A percentile compares a stretch with the other conserved stretches of the same genome.
phyloP scores from a whole-genome alignment of 2,888 invertebrate genomes.

The Amphipyra berbera region DNA sequence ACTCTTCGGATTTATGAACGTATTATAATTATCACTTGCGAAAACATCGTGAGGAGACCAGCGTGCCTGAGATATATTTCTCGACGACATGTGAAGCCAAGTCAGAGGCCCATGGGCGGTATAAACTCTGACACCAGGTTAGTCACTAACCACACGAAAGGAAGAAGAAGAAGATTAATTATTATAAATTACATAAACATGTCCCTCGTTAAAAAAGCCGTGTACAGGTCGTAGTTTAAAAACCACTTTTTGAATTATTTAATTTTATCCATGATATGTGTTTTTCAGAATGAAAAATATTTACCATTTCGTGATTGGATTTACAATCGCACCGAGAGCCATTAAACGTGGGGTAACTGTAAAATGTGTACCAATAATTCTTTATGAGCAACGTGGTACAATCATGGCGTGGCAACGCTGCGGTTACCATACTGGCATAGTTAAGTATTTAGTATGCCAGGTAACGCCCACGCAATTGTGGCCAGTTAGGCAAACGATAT shows the following conservation, averaged over 20 bases:
- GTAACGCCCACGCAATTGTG: neutral
- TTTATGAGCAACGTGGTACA: conserved; percentile 10
- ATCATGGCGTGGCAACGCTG: conserved; percentile 2
- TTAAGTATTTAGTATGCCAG: neutral
- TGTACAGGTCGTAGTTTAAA: no score
- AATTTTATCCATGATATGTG: neutral
- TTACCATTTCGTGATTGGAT: neutral
- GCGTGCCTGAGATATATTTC: no score
- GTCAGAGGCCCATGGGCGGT: no score
- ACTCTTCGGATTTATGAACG: no score
- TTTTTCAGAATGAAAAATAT: neutral
- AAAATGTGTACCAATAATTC: conserved; percentile 3
- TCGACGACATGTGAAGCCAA: no score
- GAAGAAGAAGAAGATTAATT: no score
- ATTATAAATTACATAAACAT: no score
- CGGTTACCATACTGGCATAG: neutral
- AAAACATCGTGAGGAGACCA: no score
- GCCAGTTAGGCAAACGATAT: neutral
- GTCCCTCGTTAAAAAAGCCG: neutral
- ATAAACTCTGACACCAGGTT: no score
- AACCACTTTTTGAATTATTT: neutral
- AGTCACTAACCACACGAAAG: no score
- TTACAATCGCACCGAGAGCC: conserved; percentile 7
- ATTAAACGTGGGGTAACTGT: conserved; percentile 3
- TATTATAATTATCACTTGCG: no score